Percentiles rank a stretch among this genome's conserved stretches.
Conservation (phyloP, 2,113 vertebrate species). For the Neodon shergylaensis region DNA sequence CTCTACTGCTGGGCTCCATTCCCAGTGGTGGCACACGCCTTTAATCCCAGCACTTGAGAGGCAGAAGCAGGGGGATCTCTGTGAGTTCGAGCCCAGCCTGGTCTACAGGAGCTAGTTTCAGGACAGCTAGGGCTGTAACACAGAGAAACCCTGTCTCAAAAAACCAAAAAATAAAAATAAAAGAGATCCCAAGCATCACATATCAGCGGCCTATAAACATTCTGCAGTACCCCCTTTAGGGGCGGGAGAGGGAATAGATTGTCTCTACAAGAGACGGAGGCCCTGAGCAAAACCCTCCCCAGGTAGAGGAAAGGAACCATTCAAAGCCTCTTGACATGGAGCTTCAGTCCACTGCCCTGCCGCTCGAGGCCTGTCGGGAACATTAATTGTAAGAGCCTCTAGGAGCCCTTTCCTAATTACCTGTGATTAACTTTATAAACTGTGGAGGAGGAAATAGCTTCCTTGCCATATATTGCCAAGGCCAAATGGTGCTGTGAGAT, state of each 20-base stretch:
- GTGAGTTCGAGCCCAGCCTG: too few relatives aligned
- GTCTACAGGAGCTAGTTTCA: too few relatives aligned
- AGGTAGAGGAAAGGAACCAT: neutral
- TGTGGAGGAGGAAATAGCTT: neutral
- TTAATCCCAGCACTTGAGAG: too few relatives aligned
- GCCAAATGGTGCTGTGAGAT: neutral
- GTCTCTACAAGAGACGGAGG: neutral
- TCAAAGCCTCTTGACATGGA: neutral
- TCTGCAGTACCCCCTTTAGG: neutral
- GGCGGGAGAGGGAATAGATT: neutral
- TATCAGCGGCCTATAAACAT: neutral
- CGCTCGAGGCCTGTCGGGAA: neutral
- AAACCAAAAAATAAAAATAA: neutral
- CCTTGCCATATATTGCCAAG: neutral
- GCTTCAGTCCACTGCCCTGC: too few relatives aligned
- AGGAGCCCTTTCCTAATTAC: neutral
- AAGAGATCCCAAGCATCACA: neutral
- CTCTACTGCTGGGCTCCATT: neutral
- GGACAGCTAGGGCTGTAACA: too few relatives aligned
- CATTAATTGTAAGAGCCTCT: constrained; percentile 34
- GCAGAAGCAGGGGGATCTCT: too few relatives aligned
- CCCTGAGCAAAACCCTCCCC: neutral
- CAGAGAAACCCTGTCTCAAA: too few relatives aligned
- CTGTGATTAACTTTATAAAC: constrained; percentile 41
- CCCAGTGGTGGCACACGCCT: too few relatives aligned